These are phyloP conservation scores for Papilio dardanus DNA, from an alignment of 1,140 invertebrate species.

Conservation along the genomic window DNA sequence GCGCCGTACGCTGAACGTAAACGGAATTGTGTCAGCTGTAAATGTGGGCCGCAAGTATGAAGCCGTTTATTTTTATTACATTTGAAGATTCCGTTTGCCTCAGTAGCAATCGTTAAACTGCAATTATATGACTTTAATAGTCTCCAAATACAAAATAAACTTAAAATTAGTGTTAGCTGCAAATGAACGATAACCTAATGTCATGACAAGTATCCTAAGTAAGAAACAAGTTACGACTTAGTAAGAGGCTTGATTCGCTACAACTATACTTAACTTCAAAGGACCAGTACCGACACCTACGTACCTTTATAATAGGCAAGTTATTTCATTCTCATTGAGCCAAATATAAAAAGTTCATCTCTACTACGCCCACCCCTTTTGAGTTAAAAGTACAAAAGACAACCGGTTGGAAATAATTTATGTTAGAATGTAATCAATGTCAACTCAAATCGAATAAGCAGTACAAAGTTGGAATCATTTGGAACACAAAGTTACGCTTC, in stretches of 20 bases:
- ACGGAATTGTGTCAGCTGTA: constrained; percentile 24
- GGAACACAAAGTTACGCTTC: constrained; percentile 2
- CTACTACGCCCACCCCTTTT: neutral
- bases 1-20: neutral
- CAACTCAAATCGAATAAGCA: constrained; percentile 10
- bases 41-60: constrained; percentile 24
- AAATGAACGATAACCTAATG: neutral
- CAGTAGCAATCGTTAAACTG: constrained; percentile 50
- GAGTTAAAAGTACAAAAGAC: neutral
- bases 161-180: constrained; percentile 45
- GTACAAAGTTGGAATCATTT: constrained; percentile 7
- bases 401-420: neutral
- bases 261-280: neutral
- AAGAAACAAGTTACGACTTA: no score
- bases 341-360: neutral
- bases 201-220: no score
- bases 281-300: neutral
- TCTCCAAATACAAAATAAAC: constrained; percentile 59
- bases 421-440: constrained; percentile 7
- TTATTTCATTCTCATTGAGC: neutral
- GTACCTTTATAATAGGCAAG: neutral
- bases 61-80: constrained; percentile 26
- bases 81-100: constrained; percentile 47
- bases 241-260: neutral
- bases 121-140: constrained; percentile 60